A percentile compares a stretch with the other conserved stretches of the same genome.
Conservation (phyloP, 2,113 vertebrate genomes). For the Rutilus rutilus region DNA sequence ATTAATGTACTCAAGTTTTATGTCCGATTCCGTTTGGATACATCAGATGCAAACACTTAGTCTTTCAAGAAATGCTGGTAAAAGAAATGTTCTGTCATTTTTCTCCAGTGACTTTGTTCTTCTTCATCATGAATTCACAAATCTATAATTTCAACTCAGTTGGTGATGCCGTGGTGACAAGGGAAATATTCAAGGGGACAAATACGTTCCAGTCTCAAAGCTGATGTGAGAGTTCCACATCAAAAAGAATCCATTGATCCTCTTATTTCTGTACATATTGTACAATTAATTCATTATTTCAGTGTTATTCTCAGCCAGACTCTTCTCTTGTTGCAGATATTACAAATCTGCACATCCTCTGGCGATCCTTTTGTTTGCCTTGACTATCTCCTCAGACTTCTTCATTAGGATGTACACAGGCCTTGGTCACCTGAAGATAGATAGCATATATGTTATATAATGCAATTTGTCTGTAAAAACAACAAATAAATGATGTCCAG, state of each 20-base stretch:
- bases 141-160: not conserved
- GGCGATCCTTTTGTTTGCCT: not conserved
- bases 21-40: not conserved
- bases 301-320: not conserved
- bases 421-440: not conserved
- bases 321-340: not conserved
- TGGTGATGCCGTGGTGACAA: not conserved
- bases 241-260: not conserved
- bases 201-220: not conserved
- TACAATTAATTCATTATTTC: not conserved
- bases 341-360: not conserved
- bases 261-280: not conserved
- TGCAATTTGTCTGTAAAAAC: not conserved
- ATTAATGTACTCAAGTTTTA: not conserved
- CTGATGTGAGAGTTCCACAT: not conserved
- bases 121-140: not conserved
- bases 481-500: too few species aligned
- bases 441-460: too few species aligned
- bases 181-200: not conserved
- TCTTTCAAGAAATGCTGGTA: slow-evolving; percentile 9
- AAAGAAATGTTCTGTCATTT: not conserved
- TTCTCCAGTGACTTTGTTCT: not conserved
- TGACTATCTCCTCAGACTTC: not conserved
- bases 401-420: not conserved
- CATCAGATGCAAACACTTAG: slow-evolving; percentile 5